phyloP scores from a whole-genome alignment of 2,888 invertebrate genomes.

The Cephus spinipes region DNA sequence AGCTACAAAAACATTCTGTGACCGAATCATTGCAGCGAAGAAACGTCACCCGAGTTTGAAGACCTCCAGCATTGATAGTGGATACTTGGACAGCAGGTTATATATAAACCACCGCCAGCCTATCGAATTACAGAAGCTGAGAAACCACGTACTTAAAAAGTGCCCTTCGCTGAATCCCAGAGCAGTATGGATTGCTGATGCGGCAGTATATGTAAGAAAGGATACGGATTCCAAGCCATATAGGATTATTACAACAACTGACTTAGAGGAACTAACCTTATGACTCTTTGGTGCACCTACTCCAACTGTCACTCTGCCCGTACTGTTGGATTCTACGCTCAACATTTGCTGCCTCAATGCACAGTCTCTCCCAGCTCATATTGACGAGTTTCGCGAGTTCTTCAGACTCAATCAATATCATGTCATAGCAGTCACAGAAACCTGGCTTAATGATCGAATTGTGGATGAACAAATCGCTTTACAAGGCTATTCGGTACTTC shows the following conservation, averaged over 20 bases:
- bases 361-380: background rate
- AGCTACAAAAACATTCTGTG: background rate
- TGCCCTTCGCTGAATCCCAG: conserved; percentile 7
- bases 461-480: background rate
- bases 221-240: background rate
- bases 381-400: conserved; percentile 10
- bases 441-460: conserved; percentile 6
- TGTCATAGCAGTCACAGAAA: conserved; percentile 3
- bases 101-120: conserved; percentile 8
- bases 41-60: background rate
- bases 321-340: background rate
- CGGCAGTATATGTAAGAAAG: background rate
- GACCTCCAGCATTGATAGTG: background rate
- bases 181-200: background rate
- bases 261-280: background rate
- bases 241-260: background rate
- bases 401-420: conserved; percentile 6
- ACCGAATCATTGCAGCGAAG: background rate
- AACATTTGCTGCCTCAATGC: conserved; percentile 10
- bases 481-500: background rate
- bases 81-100: too few relatives aligned
- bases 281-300: background rate
- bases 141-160: background rate
- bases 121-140: background rate
- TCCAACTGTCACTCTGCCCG: too few relatives aligned